A percentile compares a stretch with the other conserved stretches of the same genome.
phyloP scores from a whole-genome alignment of 2,113 vertebrate species.

The Rhagologus leucostigma region DNA sequence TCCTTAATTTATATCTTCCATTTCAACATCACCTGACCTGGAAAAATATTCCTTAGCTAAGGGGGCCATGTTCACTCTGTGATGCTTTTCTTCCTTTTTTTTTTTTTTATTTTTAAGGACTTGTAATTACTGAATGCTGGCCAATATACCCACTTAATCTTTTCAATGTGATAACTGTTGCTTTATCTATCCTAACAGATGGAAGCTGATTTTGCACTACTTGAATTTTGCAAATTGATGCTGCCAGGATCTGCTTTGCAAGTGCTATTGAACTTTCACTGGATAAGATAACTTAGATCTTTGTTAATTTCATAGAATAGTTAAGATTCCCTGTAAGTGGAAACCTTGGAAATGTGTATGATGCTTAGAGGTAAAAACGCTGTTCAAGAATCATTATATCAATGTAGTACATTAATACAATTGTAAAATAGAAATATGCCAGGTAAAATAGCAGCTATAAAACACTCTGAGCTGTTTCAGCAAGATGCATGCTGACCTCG shows the following conservation, averaged over 20 bases:
- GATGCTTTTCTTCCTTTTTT: background rate
- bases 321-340: conserved; percentile 14
- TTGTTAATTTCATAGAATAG: conserved; percentile 28
- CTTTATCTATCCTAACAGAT: conserved; percentile 40
- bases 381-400: conserved; percentile 30
- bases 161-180: conserved; percentile 19
- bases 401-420: background rate
- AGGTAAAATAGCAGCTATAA: background rate
- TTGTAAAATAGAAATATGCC: conserved; percentile 9
- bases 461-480: background rate
- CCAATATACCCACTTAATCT: conserved; percentile 19
- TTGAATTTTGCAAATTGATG: conserved; percentile 52
- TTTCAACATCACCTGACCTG: background rate
- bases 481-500: background rate
- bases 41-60: background rate
- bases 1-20: background rate
- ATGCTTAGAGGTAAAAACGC: conserved; percentile 3
- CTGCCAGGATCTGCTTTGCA: conserved; percentile 29
- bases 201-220: conserved; percentile 59
- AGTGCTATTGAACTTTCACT: conserved; percentile 49
- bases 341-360: background rate
- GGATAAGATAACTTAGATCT: conserved; percentile 12
- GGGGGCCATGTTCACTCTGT: background rate
- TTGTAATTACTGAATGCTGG: conserved; percentile 20
- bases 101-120: background rate